phyloP scores from a whole-genome alignment of 2,113 vertebrate genomes.

The Thamnaconus septentrionalis region DNA sequence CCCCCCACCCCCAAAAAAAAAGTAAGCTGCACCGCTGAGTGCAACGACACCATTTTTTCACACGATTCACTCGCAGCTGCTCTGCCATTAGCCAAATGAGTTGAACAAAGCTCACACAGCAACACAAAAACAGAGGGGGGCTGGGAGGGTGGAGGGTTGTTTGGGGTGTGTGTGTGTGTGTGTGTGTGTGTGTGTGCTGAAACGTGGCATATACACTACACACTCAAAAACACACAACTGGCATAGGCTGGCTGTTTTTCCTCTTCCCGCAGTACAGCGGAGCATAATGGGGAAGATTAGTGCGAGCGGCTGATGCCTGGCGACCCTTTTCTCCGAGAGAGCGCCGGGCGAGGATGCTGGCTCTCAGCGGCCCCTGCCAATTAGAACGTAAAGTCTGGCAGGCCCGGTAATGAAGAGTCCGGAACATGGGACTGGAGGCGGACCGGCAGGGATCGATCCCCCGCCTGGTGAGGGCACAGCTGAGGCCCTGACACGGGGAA shows the following conservation, averaged over 20 bases:
- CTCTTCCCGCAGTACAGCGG: slow-evolving; percentile 47
- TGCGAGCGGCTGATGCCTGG: slow-evolving; percentile 63
- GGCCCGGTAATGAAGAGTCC: slow-evolving; percentile 63
- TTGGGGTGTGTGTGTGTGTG: neutral
- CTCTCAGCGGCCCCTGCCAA: slow-evolving; percentile 72
- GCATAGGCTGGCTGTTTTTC: slow-evolving; percentile 49
- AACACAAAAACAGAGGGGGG: slow-evolving; percentile 23
- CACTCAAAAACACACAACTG: slow-evolving; percentile 14
- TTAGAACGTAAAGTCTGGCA: slow-evolving; percentile 56
- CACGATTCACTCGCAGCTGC: slow-evolving; percentile 4
- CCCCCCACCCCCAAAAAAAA: neutral
- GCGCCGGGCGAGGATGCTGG: slow-evolving; percentile 60
- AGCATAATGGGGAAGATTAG: slow-evolving; percentile 74
- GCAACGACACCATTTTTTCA: slow-evolving; percentile 23
- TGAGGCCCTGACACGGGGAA: slow-evolving; percentile 29
- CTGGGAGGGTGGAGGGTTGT: too few species aligned
- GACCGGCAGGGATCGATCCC: slow-evolving; percentile 54
- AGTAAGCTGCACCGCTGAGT: slow-evolving; percentile 4
- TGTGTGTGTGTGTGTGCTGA: neutral
- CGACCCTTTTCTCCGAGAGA: slow-evolving; percentile 47
- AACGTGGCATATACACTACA: slow-evolving; percentile 7
- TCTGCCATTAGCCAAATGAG: slow-evolving; percentile 27
- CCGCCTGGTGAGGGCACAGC: slow-evolving; percentile 41
- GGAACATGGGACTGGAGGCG: slow-evolving; percentile 39
- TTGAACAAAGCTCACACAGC: slow-evolving; percentile 14